phyloP scores from a whole-genome alignment of 1,140 invertebrate species.

The Pentalonia nigronervosa region DNA sequence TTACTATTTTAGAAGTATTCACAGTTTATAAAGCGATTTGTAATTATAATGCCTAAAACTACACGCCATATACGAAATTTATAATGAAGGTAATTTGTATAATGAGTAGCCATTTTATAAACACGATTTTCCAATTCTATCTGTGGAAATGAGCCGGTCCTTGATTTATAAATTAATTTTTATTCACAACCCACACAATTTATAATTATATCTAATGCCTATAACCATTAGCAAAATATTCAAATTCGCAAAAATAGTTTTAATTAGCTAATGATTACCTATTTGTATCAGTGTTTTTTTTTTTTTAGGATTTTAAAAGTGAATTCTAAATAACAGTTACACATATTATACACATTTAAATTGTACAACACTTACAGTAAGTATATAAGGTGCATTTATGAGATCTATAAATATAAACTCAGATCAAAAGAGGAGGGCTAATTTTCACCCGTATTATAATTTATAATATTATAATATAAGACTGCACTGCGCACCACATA shows the following conservation, averaged over 20 bases:
- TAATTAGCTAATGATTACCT: neutral
- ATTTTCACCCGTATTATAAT: neutral
- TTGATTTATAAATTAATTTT: neutral
- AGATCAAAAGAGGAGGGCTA: neutral
- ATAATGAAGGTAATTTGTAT: neutral
- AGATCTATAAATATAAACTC: neutral
- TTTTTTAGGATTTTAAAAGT: neutral
- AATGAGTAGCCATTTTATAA: neutral
- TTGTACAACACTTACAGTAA: neutral
- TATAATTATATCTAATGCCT: neutral
- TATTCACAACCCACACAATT: neutral
- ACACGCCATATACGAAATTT: neutral
- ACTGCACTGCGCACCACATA: neutral
- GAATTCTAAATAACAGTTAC: neutral
- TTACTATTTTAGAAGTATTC: neutral
- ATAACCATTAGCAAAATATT: neutral
- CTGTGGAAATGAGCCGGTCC: neutral
- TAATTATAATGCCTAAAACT: neutral
- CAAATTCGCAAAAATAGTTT: neutral
- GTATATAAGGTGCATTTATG: neutral
- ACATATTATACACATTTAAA: neutral
- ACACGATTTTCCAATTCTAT: neutral
- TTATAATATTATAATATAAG: no score
- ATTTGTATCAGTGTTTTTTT: neutral
- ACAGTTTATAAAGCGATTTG: slow-evolving; percentile 16